Base-by-base conservation (phyloP, 2,888 invertebrate species). In the Acronicta leporina region DNA sequence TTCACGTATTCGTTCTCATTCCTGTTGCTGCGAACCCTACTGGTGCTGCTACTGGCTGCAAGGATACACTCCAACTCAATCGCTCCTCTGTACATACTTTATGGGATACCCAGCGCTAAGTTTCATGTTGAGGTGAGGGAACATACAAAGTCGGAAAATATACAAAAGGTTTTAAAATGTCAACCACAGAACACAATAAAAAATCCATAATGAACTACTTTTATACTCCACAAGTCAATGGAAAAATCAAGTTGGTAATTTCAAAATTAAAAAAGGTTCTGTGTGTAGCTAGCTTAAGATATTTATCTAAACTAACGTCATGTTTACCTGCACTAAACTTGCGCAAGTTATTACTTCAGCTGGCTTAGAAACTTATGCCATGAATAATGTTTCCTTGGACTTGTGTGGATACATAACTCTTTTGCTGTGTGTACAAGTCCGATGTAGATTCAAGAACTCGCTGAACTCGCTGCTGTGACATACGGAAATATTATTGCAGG, bases 1-100 rank as follows among this genome's bases (percentile, higher is more conserved):
- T 95, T 94, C 72, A 91, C 90, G 4, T 94, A 88, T 14, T 95
- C 95, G 0, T 95, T 95, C 64, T 81, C 85, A 0, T 95, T 95
- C 63, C 82, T 95, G 20, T 80, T 94, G 33, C 82, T 88, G 0
- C 85, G 95, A 40, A 92, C 94, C 0, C 64, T 92, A 0, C 77
- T 91, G 7, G 95, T 95, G 0, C 87, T 95, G 6, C 62, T 95
- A 16, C 70, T 93, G 2, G 86, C 94, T 41, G 93, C 95, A 0
- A 89, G 94, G 20, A 92, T 95, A 14, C 85, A 95, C 63, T 90
- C 94, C 51, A 88, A 91, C 43, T 94, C 95, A 1, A 81, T 80
- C 30, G 57, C 81, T 4, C 91, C 90, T 0, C 71, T 95, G 42
- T 84, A 87, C 4, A 68, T 83, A n/a, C 68, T 95, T 25, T 95